Evolutionary conservation across 2,888 invertebrate species (phyloP).

Genomic region (Machimus rusticus): DNA sequence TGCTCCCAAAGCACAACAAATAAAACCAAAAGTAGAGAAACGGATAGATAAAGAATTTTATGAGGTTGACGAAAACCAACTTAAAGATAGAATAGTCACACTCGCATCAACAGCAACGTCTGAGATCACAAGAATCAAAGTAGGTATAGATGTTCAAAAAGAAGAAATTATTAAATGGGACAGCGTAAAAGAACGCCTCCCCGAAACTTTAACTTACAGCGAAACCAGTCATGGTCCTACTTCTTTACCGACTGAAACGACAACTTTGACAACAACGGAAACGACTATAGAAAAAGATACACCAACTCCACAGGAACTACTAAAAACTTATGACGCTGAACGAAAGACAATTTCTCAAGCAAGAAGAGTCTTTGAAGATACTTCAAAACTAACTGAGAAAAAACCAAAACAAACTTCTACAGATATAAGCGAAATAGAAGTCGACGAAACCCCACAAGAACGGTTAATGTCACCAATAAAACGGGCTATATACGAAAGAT

Average conservation of each 20-base stretch:
- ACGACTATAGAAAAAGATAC: constrained; percentile 16
- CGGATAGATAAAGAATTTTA: neutral
- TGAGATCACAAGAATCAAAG: constrained; percentile 17
- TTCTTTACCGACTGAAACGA: neutral
- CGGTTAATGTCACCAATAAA: neutral
- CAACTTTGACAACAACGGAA: neutral
- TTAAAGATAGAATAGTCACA: constrained; percentile 34
- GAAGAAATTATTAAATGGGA: constrained; percentile 41
- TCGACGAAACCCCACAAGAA: neutral
- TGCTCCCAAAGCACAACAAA: neutral
- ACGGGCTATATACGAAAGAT: neutral
- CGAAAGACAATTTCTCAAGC: neutral
- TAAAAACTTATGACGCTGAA: neutral
- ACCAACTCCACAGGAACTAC: neutral
- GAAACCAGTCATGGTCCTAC: neutral
- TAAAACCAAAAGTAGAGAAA: neutral
- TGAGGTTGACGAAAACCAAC: neutral
- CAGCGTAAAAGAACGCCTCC: neutral
- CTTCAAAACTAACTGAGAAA: neutral
- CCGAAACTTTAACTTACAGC: neutral
- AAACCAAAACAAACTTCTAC: neutral
- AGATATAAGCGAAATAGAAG: neutral
- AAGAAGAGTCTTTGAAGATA: neutral
- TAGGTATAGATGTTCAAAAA: constrained; percentile 12
- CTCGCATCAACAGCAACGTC: constrained; percentile 31